phyloP scores from a whole-genome alignment of 2,888 invertebrate species.

The Pharmacophagus antenor region DNA sequence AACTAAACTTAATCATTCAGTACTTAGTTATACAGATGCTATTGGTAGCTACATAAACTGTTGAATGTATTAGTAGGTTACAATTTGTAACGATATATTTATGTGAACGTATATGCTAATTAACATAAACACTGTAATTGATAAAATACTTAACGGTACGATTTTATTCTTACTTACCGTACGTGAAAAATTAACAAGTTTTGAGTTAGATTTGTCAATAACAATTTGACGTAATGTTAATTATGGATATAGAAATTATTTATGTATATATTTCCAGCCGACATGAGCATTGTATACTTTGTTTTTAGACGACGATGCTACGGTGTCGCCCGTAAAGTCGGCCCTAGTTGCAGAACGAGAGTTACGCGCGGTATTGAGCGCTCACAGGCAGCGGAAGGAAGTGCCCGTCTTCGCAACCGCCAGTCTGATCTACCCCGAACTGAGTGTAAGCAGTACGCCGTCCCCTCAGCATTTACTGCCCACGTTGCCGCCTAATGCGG shows the following conservation, averaged over 20 bases:
- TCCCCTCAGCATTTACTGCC: constrained; percentile 7
- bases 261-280: neutral
- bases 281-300: neutral
- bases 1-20: too few species aligned
- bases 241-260: neutral
- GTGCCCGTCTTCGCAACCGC: constrained; percentile 23
- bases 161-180: neutral
- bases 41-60: too few species aligned
- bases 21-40: too few species aligned
- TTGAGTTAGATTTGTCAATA: too few species aligned
- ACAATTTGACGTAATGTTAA: neutral
- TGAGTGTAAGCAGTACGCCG: neutral
- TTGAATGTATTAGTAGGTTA: too few species aligned
- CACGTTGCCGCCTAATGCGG: constrained; percentile 44
- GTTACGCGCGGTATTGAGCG: constrained; percentile 51
- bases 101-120: too few species aligned
- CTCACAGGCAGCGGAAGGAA: constrained; percentile 50
- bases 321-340: constrained; percentile 30
- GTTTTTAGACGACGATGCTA: constrained; percentile 19
- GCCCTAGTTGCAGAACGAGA: constrained; percentile 58
- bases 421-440: constrained; percentile 13
- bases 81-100: too few species aligned
- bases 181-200: too few species aligned
- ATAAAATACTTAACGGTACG: too few species aligned
- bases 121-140: too few species aligned